Conservation (phyloP, 2,113 vertebrate genomes). For the Dermatemys mawii region DNA sequence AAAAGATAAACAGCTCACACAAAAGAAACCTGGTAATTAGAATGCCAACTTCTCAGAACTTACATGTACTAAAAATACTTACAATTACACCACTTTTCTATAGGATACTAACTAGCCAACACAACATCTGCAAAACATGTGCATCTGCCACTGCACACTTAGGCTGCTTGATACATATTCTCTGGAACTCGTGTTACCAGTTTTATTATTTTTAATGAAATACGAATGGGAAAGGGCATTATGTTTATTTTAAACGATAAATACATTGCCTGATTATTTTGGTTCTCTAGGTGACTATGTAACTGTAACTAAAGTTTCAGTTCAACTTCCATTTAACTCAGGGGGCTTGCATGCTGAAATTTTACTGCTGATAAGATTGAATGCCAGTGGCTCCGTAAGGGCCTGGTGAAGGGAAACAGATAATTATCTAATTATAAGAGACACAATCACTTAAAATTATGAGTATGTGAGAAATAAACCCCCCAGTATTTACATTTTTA, state of each 20-base stretch:
- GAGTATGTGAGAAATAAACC: not conserved
- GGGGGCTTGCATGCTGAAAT: not conserved
- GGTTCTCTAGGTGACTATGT: not conserved
- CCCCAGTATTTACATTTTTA: not conserved
- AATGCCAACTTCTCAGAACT: slow-evolving; percentile 32
- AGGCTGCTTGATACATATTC: slow-evolving; percentile 57
- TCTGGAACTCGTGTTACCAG: slow-evolving; percentile 58
- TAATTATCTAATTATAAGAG: not conserved
- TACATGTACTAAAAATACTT: slow-evolving; percentile 58
- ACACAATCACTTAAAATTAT: slow-evolving; percentile 17
- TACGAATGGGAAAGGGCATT: slow-evolving; percentile 27
- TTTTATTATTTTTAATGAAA: slow-evolving; percentile 42
- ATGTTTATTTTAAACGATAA: not conserved
- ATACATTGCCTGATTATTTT: not conserved
- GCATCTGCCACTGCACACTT: slow-evolving; percentile 60
- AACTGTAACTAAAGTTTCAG: slow-evolving; percentile 1
- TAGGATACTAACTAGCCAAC: slow-evolving; percentile 35
- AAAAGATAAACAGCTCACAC: slow-evolving; percentile 38
- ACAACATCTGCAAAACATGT: slow-evolving; percentile 65
- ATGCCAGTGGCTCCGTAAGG: not conserved
- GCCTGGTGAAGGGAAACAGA: not conserved
- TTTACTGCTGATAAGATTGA: not conserved
- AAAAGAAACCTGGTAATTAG: slow-evolving; percentile 56
- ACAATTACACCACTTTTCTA: slow-evolving; percentile 49
- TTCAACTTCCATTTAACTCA: not conserved